Conservation (phyloP, 2,888 invertebrate genomes). For the Adineta ricciae region DNA sequence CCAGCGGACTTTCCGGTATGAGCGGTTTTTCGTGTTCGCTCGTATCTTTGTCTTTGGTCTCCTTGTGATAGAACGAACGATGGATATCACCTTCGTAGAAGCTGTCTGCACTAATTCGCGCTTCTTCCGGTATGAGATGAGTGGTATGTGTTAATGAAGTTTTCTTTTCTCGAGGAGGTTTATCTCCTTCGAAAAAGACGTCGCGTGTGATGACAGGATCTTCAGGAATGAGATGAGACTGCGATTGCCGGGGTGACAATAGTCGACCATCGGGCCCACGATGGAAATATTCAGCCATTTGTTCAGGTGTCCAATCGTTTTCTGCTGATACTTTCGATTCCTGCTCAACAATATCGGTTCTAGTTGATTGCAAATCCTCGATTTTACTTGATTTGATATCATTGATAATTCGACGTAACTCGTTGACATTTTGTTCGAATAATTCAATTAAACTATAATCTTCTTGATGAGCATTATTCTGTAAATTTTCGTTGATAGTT, state of each 20-base stretch:
- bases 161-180: not conserved
- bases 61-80: not conserved
- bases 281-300: constrained; percentile 14
- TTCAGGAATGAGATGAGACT: not conserved
- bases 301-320: not conserved
- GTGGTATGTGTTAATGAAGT: not conserved
- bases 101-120: not conserved
- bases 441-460: not conserved
- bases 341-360: not conserved
- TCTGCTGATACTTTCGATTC: not conserved
- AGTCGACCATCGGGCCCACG: not conserved
- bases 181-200: not conserved
- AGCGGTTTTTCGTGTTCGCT: not conserved
- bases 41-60: not conserved
- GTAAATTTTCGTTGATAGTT: not conserved
- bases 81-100: not conserved
- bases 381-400: not conserved
- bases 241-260: not conserved
- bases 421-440: constrained; percentile 16
- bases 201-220: not conserved
- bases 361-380: not conserved
- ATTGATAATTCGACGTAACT: not conserved
- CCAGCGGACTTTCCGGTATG: not conserved
- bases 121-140: not conserved
- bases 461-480: not conserved